phyloP scores from a whole-genome alignment of 2,888 invertebrate genomes.

The Pilophorus perplexus region DNA sequence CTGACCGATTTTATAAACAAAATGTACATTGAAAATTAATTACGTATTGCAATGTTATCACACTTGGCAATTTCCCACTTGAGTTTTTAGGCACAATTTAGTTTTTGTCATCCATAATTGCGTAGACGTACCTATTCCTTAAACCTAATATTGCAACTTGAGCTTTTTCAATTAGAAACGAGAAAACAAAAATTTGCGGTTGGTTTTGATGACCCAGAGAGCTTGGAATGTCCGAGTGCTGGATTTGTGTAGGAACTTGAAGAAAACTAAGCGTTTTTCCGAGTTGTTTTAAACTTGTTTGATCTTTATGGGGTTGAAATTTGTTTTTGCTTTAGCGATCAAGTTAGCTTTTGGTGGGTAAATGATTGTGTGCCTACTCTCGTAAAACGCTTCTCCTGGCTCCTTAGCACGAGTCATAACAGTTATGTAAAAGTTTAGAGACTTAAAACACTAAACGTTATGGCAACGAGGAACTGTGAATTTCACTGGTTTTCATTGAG shows the following conservation, averaged over 20 bases:
- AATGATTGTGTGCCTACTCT: too few relatives aligned
- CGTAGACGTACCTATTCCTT: background rate
- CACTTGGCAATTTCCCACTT: slow-evolving; percentile 9
- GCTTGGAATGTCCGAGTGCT: slow-evolving; percentile 22
- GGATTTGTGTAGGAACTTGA: too few relatives aligned
- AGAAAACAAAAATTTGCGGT: too few relatives aligned
- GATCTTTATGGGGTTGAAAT: too few relatives aligned
- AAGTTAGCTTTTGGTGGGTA: too few relatives aligned
- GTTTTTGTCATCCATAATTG: slow-evolving; percentile 8
- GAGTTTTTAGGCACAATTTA: slow-evolving; percentile 27
- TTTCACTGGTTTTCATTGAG: slow-evolving; percentile 15
- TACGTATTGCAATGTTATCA: slow-evolving; percentile 30
- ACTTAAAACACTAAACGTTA: slow-evolving; percentile 15
- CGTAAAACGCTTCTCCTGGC: too few relatives aligned
- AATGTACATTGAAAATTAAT: background rate
- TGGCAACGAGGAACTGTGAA: slow-evolving; percentile 30
- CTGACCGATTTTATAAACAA: too few relatives aligned
- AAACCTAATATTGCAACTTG: slow-evolving; percentile 36
- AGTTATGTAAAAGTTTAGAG: too few relatives aligned
- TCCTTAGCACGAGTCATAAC: too few relatives aligned
- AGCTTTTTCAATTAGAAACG: slow-evolving; percentile 15
- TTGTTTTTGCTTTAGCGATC: too few relatives aligned
- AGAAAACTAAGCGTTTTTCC: background rate
- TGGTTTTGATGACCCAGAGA: too few relatives aligned
- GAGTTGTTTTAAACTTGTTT: too few relatives aligned